These are phyloP conservation scores for Synodontis membranacea DNA, from an alignment of 2,113 vertebrate species.

Conservation along the genomic window DNA sequence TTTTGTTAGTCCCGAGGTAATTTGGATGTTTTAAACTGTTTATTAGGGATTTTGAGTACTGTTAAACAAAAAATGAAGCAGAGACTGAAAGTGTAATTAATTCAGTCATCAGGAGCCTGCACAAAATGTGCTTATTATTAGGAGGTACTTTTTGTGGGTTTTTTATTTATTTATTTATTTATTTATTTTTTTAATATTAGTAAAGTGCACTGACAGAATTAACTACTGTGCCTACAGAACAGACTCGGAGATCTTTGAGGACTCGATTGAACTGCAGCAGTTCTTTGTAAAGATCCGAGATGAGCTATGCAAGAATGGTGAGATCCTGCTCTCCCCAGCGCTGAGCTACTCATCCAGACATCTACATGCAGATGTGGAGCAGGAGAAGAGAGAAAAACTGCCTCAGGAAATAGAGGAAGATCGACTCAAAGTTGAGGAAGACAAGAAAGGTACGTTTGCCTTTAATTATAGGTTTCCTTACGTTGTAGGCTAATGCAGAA, in stretches of 20 bases:
- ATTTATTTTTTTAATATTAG: too few species aligned
- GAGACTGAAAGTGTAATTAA: neutral
- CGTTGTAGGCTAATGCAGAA: neutral
- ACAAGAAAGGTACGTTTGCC: conserved; percentile 79
- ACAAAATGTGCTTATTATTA: neutral
- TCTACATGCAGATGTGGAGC: conserved; percentile 90
- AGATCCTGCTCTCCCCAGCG: conserved; percentile 89
- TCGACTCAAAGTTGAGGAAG: conserved; percentile 85
- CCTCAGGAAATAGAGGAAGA: conserved; percentile 97
- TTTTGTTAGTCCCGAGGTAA: neutral
- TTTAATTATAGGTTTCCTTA: neutral
- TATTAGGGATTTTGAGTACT: neutral
- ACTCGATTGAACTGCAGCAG: conserved; percentile 94
- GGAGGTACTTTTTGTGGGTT: neutral
- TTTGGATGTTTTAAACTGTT: neutral
- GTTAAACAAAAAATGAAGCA: neutral
- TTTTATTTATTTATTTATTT: neutral
- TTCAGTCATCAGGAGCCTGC: neutral
- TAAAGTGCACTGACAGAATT: neutral
- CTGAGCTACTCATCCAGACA: conserved; percentile 94
- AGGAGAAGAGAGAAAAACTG: conserved; percentile 96
- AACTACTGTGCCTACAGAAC: conserved; percentile 73
- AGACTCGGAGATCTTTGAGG: conserved; percentile 96
- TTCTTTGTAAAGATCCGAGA: conserved; percentile 98
- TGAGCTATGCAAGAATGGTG: conserved; percentile 97